phyloP scores from a whole-genome alignment of 2,797 vertebrate species.

The Odontamblyopus lacepedii region DNA sequence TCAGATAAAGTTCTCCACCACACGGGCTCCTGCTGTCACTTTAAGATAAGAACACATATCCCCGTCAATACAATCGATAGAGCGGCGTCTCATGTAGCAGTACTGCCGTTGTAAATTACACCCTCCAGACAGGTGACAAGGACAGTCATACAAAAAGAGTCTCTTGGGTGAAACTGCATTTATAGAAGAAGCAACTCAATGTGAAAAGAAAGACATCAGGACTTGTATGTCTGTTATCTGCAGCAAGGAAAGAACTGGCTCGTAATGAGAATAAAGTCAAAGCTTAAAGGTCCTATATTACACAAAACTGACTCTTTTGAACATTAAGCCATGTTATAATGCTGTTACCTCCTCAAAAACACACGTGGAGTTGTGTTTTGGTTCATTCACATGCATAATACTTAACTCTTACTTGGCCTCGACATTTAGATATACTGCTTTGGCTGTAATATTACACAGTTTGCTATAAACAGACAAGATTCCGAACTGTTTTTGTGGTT shows the following conservation, averaged over 20 bases:
- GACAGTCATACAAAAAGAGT: slow-evolving; percentile 29
- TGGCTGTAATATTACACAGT: too few relatives aligned
- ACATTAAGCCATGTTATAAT: too few relatives aligned
- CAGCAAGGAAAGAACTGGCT: background rate
- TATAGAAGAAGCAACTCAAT: background rate
- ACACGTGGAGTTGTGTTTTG: too few relatives aligned
- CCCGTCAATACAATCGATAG: slow-evolving; percentile 63
- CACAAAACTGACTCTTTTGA: too few relatives aligned
- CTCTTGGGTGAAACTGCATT: slow-evolving; percentile 16
- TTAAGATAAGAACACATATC: slow-evolving; percentile 62
- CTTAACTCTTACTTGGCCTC: too few relatives aligned
- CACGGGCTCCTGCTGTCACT: slow-evolving; percentile 51
- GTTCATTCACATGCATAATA: too few relatives aligned
- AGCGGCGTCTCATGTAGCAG: slow-evolving; percentile 36
- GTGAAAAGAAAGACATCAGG: background rate
- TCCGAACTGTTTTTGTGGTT: too few relatives aligned
- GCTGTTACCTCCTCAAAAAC: too few relatives aligned
- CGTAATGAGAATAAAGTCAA: background rate
- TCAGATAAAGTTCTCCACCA: slow-evolving; percentile 57
- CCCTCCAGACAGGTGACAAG: slow-evolving; percentile 39
- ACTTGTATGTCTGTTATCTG: background rate
- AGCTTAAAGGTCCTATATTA: too few relatives aligned
- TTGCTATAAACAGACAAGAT: too few relatives aligned
- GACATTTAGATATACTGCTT: too few relatives aligned
- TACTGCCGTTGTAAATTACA: slow-evolving; percentile 53